A percentile compares a stretch with the other conserved stretches of the same genome.
Conservation (phyloP, 2,797 vertebrate genomes). For the Philypnodon macrostomus region DNA sequence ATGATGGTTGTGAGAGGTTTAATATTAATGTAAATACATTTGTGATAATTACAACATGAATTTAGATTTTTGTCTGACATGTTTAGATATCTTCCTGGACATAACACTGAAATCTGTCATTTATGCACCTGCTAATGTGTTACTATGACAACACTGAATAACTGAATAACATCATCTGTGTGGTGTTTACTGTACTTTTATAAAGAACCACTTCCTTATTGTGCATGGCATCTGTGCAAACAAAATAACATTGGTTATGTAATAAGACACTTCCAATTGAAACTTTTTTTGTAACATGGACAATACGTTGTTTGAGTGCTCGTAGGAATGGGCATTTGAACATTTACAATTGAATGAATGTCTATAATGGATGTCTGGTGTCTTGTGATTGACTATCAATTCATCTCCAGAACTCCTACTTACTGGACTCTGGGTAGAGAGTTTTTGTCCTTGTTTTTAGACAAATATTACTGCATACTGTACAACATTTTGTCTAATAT, state of each 20-base stretch:
- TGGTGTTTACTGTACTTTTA: conserved; percentile 3
- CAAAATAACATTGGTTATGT: conserved; percentile 6
- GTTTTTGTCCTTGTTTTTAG: not conserved
- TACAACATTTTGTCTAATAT: no score
- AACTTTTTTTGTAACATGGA: conserved; percentile 2
- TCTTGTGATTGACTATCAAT: conserved; percentile 2
- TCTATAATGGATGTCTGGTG: not conserved
- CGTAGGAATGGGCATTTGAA: conserved; percentile 5
- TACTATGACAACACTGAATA: conserved; percentile 5
- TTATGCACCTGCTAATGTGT: conserved; percentile 1
- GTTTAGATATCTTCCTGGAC: not conserved
- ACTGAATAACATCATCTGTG: conserved; percentile 9
- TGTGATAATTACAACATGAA: no score
- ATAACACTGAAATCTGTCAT: not conserved
- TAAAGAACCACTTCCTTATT: not conserved
- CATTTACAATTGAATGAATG: conserved; percentile 1
- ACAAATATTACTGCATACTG: not conserved
- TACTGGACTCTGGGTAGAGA: conserved; percentile 2
- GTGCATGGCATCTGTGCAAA: conserved; percentile 3
- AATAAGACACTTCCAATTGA: conserved; percentile 5
- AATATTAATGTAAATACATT: no score
- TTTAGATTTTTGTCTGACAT: no score
- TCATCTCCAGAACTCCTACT: conserved; percentile 6
- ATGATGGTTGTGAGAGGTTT: no score
- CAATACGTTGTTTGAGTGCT: not conserved